A percentile compares a stretch with the other conserved stretches of the same genome.
Conservation (phyloP, 2,888 invertebrate genomes). For the Panzeria rudis region DNA sequence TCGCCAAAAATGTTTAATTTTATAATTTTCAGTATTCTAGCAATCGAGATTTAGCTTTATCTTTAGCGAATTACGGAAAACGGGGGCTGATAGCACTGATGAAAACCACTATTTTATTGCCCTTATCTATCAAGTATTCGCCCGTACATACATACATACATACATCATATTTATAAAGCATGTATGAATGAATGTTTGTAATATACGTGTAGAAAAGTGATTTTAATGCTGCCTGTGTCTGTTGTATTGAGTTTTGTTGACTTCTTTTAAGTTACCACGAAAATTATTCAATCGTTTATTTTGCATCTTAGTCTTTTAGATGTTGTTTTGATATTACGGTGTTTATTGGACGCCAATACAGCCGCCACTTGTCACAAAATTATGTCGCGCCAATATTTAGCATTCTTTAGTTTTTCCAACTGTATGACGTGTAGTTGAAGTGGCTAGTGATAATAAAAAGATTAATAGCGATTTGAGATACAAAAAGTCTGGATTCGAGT, state of each 20-base stretch:
- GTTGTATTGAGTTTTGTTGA: background rate
- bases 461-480: no score
- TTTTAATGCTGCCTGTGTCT: constrained; percentile 17
- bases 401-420: constrained; percentile 34
- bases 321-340: constrained; percentile 35
- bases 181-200: background rate
- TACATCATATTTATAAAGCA: constrained; percentile 13
- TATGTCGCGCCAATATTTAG: constrained; percentile 56
- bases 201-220: constrained; percentile 8
- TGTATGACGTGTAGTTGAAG: background rate
- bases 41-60: no score
- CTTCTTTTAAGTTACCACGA: constrained; percentile 24
- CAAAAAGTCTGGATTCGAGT: background rate
- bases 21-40: no score
- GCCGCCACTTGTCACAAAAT: constrained; percentile 56
- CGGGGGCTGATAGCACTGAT: no score
- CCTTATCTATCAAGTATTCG: background rate
- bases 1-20: no score
- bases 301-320: constrained; percentile 32
- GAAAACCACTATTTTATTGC: background rate
- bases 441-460: background rate
- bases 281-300: constrained; percentile 41
- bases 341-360: constrained; percentile 58
- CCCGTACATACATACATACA: no score
- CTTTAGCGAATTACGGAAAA: no score